Evolutionary conservation across 1,140 invertebrate species (phyloP).

Genomic region (Drosophila pseudoananassae): DNA sequence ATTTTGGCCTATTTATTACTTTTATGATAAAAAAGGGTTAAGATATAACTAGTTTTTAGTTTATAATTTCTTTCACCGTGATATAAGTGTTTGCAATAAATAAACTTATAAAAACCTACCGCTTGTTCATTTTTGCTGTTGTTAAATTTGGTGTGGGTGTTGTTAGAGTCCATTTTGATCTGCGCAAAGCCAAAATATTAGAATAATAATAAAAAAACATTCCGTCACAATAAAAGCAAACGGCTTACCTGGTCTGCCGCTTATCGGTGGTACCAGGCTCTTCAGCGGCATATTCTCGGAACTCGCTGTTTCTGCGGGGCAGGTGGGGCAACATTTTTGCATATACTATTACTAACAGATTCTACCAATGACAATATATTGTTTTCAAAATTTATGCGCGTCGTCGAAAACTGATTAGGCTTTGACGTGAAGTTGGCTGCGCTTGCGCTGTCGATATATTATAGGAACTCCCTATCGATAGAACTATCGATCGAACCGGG

Average conservation of each 20-base stretch:
- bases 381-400: constrained; percentile 5
- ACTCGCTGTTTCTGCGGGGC: constrained; percentile 70
- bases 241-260: constrained; percentile 55
- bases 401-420: constrained; percentile 1
- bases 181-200: background rate
- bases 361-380: background rate
- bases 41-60: no score
- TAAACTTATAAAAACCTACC: background rate
- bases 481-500: background rate
- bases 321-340: constrained; percentile 15
- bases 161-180: background rate
- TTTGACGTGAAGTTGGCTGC: constrained; percentile 14
- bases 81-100: background rate
- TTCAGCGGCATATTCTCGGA: constrained; percentile 52
- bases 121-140: background rate
- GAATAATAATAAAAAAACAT: background rate
- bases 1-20: no score
- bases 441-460: background rate
- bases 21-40: no score
- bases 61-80: no score
- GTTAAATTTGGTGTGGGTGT: background rate
- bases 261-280: constrained; percentile 30
- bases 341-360: background rate
- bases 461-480: background rate
- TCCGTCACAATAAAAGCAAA: background rate